phyloP scores from a whole-genome alignment of 2,113 vertebrate genomes.

The Synchiropus splendidus region DNA sequence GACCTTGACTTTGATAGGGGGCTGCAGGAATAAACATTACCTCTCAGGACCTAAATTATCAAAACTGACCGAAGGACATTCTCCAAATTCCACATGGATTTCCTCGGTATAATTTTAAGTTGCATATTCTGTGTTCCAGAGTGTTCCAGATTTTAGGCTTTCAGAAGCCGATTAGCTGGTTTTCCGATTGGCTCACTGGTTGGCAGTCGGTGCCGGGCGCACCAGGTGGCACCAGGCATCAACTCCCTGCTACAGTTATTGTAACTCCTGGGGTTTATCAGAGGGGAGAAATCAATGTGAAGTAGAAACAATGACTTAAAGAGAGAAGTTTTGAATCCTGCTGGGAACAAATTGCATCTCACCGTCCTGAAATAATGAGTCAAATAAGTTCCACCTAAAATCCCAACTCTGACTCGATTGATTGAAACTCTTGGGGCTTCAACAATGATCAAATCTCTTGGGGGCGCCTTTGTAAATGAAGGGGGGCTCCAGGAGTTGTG shows the following conservation, averaged over 20 bases:
- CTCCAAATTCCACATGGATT: slow-evolving; percentile 7
- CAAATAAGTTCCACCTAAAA: too few species aligned
- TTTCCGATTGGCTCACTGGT: slow-evolving; percentile 24
- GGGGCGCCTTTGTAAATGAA: slow-evolving; percentile 9
- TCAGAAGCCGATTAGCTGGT: slow-evolving; percentile 4
- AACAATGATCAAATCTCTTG: neutral
- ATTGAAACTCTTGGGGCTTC: neutral
- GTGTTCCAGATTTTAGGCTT: too few species aligned
- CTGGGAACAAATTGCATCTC: neutral
- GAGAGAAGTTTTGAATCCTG: too few species aligned
- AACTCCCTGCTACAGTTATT: slow-evolving; percentile 18
- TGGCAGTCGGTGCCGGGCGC: slow-evolving; percentile 2
- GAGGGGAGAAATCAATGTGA: too few species aligned
- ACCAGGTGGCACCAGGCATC: slow-evolving; percentile 27
- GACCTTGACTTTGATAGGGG: slow-evolving; percentile 9
- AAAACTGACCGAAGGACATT: slow-evolving; percentile 12
- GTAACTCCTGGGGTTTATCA: slow-evolving; percentile 15
- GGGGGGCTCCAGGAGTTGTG: slow-evolving; percentile 27
- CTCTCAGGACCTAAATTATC: slow-evolving; percentile 14
- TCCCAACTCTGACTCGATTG: too few species aligned
- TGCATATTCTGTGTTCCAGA: too few species aligned
- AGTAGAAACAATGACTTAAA: too few species aligned
- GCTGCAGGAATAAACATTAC: slow-evolving; percentile 11
- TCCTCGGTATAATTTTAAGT: too few species aligned
- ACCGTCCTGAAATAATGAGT: too few species aligned